Evolutionary conservation across 2,797 vertebrate genomes (phyloP).

Genomic region (Karalla daura): DNA sequence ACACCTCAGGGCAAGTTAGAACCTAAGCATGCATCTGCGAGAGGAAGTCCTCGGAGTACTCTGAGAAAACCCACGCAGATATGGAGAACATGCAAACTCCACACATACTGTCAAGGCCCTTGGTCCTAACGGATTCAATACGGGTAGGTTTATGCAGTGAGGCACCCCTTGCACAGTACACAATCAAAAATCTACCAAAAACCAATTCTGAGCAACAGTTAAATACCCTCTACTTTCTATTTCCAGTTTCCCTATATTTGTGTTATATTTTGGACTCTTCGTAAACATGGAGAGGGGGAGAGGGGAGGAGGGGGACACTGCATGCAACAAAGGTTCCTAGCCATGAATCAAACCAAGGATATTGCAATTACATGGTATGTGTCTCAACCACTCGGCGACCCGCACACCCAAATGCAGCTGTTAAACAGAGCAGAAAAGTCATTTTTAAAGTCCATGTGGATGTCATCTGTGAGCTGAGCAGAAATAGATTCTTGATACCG

Average conservation of each 20-base stretch:
- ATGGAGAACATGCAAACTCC: too few species aligned
- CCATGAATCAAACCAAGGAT: conserved; percentile 28
- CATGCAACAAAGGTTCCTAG: conserved; percentile 4
- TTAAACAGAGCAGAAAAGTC: conserved; percentile 54
- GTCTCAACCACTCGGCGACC: conserved; percentile 17
- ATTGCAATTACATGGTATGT: conserved; percentile 4
- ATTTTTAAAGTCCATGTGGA: conserved; percentile 37
- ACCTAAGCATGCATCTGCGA: too few species aligned
- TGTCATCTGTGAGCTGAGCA: conserved; percentile 24
- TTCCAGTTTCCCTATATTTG: not conserved
- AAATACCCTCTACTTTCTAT: not conserved
- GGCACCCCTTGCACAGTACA: too few species aligned
- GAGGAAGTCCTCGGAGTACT: too few species aligned
- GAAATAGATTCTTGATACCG: conserved; percentile 18
- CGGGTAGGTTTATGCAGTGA: too few species aligned
- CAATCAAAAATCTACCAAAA: too few species aligned
- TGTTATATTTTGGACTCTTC: not conserved
- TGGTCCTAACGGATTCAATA: too few species aligned
- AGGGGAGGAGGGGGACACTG: not conserved
- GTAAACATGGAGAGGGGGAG: not conserved
- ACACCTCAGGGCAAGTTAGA: too few species aligned
- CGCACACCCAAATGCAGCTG: conserved; percentile 17
- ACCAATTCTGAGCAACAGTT: too few species aligned
- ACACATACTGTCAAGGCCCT: too few species aligned
- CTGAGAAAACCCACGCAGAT: too few species aligned